Evolutionary conservation across 1,140 invertebrate genomes (phyloP).

Genomic region (Fopius arisanus): DNA sequence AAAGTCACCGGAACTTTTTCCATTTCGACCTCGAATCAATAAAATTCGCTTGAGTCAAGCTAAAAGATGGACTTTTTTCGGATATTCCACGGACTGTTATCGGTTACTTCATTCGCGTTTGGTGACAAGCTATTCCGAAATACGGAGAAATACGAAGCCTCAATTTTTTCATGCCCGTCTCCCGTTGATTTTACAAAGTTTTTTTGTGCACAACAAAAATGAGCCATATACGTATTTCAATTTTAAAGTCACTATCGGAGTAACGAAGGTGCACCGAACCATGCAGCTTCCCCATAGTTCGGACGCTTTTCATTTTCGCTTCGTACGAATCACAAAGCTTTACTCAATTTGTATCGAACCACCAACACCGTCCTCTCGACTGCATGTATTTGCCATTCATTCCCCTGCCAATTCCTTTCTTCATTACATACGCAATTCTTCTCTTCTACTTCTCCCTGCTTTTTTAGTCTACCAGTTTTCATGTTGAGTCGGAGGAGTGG

Average conservation of each 20-base stretch:
- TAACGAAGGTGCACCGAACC: slow-evolving; percentile 27
- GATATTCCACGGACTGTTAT: too few species aligned
- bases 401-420: background rate
- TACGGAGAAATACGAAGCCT: background rate
- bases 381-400: background rate
- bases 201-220: background rate
- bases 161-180: background rate
- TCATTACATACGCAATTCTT: background rate
- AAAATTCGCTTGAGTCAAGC: too few species aligned
- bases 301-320: slow-evolving; percentile 29
- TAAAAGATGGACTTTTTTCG: too few species aligned
- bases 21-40: too few species aligned
- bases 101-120: too few species aligned
- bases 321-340: slow-evolving; percentile 32
- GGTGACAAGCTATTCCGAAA: too few species aligned
- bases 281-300: background rate
- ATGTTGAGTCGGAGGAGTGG: background rate
- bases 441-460: background rate
- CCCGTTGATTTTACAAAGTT: background rate
- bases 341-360: slow-evolving; percentile 31
- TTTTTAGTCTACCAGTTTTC: background rate
- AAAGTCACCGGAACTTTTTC: too few species aligned
- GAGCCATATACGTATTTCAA: background rate
- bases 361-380: slow-evolving; percentile 4
- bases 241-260: background rate